Conservation (phyloP, 2,888 invertebrate genomes). For the Eupithecia vulgata region DNA sequence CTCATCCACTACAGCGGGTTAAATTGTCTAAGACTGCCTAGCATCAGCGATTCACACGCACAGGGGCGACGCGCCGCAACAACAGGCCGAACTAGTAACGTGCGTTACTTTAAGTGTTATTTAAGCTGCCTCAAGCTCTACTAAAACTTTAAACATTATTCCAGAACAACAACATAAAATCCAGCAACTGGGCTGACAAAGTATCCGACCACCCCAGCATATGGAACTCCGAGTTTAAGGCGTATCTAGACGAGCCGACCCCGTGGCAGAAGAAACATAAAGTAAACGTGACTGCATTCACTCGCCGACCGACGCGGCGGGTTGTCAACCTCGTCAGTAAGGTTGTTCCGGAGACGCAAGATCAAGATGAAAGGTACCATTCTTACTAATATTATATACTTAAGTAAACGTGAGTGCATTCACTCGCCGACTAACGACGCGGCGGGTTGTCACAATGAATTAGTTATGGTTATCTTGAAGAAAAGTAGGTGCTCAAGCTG, state of each 20-base stretch:
- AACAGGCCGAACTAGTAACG: no score
- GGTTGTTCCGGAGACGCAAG: constrained; percentile 71
- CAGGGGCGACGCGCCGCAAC: no score
- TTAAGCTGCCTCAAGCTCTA: neutral
- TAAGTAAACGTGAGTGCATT: no score
- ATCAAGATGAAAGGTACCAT: constrained; percentile 52
- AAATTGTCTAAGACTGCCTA: no score
- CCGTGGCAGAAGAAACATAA: constrained; percentile 70
- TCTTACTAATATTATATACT: no score
- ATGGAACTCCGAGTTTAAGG: constrained; percentile 67
- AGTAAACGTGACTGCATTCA: constrained; percentile 57
- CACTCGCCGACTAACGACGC: no score
- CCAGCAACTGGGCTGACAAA: constrained; percentile 69
- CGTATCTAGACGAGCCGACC: constrained; percentile 51
- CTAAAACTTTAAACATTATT: constrained; percentile 32
- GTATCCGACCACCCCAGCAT: constrained; percentile 75
- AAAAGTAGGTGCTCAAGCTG: no score
- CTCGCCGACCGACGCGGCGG: constrained; percentile 60
- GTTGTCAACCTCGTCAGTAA: constrained; percentile 69
- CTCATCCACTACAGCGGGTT: no score
- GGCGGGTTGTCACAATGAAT: no score
- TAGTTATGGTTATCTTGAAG: no score
- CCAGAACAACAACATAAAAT: constrained; percentile 65
- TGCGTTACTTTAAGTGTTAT: neutral
- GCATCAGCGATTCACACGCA: no score